These are phyloP conservation scores for Unio delphinus DNA, from an alignment of 2,888 invertebrate species.

Conservation along the genomic window DNA sequence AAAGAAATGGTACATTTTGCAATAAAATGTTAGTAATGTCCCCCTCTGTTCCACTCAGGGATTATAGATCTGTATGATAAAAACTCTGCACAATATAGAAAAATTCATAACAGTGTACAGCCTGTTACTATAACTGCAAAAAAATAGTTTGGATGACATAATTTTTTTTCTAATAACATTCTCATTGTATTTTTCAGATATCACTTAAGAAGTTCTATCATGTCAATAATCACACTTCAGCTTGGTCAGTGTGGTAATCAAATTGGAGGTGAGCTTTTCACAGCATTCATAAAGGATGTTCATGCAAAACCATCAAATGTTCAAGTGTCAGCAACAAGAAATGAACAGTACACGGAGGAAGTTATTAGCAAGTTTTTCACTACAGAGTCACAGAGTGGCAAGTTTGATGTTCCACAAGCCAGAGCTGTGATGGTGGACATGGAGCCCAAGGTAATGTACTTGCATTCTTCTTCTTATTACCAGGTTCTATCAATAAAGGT, in stretches of 20 bases:
- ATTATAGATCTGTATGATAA: no score
- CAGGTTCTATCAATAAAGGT: no score
- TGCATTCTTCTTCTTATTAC: conserved; percentile 1
- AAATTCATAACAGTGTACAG: no score
- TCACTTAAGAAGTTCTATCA: conserved; percentile 13
- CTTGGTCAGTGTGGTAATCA: conserved; percentile 73
- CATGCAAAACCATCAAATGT: conserved; percentile 39
- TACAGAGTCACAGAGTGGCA: conserved; percentile 19
- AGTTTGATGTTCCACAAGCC: conserved; percentile 45
- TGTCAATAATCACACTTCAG: conserved; percentile 71
- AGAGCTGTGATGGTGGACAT: conserved; percentile 71
- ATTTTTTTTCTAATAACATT: no score
- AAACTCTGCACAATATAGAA: no score
- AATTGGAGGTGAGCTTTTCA: conserved; percentile 68
- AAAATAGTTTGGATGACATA: no score
- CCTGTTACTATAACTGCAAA: no score
- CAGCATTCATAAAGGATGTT: conserved; percentile 59
- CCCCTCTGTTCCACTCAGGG: no score
- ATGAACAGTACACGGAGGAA: conserved; percentile 52
- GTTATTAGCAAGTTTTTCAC: conserved; percentile 58
- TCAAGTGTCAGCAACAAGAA: conserved; percentile 39
- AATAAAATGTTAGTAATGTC: no score
- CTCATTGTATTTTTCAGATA: no score
- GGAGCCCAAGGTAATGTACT: conserved; percentile 64
- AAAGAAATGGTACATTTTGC: no score